phyloP scores from a whole-genome alignment of 2,113 vertebrate species.

The Rhynchomys soricoides region DNA sequence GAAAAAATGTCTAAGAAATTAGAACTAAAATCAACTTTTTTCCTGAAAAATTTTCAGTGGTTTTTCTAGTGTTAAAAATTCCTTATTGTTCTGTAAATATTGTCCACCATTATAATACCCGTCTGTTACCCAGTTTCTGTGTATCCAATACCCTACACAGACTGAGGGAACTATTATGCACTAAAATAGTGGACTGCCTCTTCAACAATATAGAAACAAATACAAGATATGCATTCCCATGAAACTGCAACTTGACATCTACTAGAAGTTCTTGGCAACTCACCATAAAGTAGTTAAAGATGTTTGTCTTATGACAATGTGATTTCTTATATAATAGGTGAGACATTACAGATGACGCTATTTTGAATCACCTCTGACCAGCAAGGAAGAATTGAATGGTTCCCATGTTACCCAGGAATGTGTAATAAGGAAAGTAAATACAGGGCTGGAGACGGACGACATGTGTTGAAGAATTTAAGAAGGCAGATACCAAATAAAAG shows the following conservation, averaged over 20 bases:
- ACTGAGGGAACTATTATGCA: not conserved
- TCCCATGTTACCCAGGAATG: conserved; percentile 22
- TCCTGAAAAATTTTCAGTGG: not conserved
- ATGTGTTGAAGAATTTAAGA: conserved; percentile 39
- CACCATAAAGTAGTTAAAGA: not conserved
- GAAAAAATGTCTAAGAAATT: conserved; percentile 12
- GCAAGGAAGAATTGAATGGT: conserved; percentile 39
- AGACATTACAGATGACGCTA: conserved; percentile 32
- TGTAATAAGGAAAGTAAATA: conserved; percentile 51
- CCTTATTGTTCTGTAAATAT: conserved; percentile 34
- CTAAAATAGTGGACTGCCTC: not conserved
- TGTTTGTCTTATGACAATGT: conserved; percentile 35
- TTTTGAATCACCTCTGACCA: conserved; percentile 46
- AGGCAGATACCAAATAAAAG: conserved; percentile 42
- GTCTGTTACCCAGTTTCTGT: not conserved
- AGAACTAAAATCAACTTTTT: not conserved
- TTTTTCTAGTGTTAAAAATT: not conserved
- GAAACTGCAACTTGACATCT: conserved; percentile 49
- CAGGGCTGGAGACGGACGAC: not conserved
- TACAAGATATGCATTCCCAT: not conserved
- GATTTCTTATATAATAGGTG: conserved; percentile 41
- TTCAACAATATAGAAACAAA: not conserved
- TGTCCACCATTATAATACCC: not conserved
- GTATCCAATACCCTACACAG: not conserved
- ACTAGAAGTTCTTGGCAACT: not conserved